These are phyloP conservation scores for Lagopus leucura DNA, from an alignment of 2,113 vertebrate species.

Conservation along the genomic window DNA sequence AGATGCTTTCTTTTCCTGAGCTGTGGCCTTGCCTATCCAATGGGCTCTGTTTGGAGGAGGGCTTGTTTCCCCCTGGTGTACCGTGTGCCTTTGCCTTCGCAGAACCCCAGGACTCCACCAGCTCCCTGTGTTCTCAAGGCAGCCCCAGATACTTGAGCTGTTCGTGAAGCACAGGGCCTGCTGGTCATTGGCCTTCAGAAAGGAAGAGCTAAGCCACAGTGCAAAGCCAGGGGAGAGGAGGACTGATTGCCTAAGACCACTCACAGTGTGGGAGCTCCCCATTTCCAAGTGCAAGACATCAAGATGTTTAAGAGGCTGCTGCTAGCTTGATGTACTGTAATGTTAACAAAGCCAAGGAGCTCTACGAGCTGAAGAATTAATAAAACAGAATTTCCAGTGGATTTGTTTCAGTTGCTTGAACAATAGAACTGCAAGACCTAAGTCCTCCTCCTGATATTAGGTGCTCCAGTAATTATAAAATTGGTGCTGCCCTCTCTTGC, in stretches of 20 bases:
- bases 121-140: not conserved
- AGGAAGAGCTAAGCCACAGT: not conserved
- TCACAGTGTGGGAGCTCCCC: not conserved
- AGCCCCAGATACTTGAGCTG: not conserved
- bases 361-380: not conserved
- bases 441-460: not conserved
- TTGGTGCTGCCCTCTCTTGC: fast-evolving
- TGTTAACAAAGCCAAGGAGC: not conserved
- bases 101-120: fast-evolving
- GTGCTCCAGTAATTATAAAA: not conserved
- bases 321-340: not conserved
- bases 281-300: not conserved
- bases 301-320: not conserved
- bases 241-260: not conserved
- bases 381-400: not conserved
- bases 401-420: not conserved
- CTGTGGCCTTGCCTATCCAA: not conserved
- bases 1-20: not conserved
- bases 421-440: not conserved
- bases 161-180: not conserved
- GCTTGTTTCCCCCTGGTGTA: not conserved
- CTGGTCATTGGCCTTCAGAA: not conserved
- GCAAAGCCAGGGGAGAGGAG: fast-evolving
- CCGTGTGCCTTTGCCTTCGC: not conserved
- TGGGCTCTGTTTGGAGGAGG: not conserved